Base-by-base conservation (phyloP, 2,113 vertebrate genomes). In the Hippocampus comes region DNA sequence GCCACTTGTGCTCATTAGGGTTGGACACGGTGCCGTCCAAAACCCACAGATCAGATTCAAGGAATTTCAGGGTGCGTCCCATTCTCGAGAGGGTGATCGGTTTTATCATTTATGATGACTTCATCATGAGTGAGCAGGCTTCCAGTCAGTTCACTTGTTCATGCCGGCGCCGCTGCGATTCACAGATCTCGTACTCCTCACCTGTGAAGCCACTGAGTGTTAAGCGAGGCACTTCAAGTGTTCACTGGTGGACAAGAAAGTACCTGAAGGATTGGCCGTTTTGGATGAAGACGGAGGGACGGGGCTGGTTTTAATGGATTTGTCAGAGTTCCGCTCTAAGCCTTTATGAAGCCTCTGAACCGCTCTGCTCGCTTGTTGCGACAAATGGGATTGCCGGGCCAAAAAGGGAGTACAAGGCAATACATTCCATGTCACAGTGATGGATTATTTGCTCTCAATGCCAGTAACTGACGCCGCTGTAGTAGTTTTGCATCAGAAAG, bases 241-340 rank as follows among this genome's bases (percentile, higher is more conserved):
- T 61, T 69, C 10, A 63, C 41, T 57, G 59, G 27, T 77, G 17
- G 63, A 69, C 63, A 71, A 74, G 60, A 72, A 65, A 25, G 34
- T 74, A 61, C 23, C 60, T 74, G 10, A 21, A 63, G 14, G 51
- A 70, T 67, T 42, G 27, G 71, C 23, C 64, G 63, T 67, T 66
- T 17, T 69, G 41, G 71, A 57, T n/a, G 18, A 53, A 72, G 74
- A 68, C 66, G 38, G 49, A 41, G 51, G 79, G 80, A 83, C 87
- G 81, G 74, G 11, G 42, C 48, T 10, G 64, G 27, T 57, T 18
- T 83, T 63, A 71, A 73, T 81, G 59, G 43, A 66, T 70, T 79
- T 14, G 53, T 84, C 67, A 74, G 70, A 80, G 79, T 65, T 38
- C 48, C 60, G 63, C 68, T 85, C n/a, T 48, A 63, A 57, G 71